phyloP scores from a whole-genome alignment of 2,113 vertebrate genomes.

The Ia io region DNA sequence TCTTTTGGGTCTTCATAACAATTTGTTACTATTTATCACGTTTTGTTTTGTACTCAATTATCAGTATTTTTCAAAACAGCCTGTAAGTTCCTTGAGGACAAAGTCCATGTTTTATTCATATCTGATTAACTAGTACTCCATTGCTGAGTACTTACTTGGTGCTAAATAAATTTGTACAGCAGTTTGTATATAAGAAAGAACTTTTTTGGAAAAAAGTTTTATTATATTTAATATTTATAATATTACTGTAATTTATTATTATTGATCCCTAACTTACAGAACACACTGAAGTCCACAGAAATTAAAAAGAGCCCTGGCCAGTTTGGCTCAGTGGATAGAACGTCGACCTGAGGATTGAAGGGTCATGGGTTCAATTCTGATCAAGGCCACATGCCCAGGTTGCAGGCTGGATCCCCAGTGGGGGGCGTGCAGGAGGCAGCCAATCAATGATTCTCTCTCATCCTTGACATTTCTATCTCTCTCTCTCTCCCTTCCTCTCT shows the following conservation, averaged over 20 bases:
- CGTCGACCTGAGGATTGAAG: no score
- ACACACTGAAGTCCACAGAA: neutral
- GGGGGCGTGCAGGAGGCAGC: no score
- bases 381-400: no score
- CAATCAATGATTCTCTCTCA: no score
- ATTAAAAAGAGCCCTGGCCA: no score
- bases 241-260: neutral
- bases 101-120: neutral
- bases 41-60: neutral
- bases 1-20: neutral
- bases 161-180: neutral
- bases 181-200: conserved; percentile 3
- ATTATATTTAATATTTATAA: neutral
- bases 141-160: neutral
- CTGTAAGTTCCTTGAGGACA: neutral
- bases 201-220: neutral
- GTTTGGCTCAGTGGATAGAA: no score
- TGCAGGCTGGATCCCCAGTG: no score
- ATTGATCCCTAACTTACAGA: neutral
- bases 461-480: no score
- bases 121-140: neutral
- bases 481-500: no score
- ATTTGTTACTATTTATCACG: neutral
- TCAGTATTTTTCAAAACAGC: neutral
- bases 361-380: no score